Percentiles rank a stretch among this genome's conserved stretches.
Evolutionary conservation across 2,888 invertebrate genomes (phyloP).

Genomic region (Anthophora plumipes): DNA sequence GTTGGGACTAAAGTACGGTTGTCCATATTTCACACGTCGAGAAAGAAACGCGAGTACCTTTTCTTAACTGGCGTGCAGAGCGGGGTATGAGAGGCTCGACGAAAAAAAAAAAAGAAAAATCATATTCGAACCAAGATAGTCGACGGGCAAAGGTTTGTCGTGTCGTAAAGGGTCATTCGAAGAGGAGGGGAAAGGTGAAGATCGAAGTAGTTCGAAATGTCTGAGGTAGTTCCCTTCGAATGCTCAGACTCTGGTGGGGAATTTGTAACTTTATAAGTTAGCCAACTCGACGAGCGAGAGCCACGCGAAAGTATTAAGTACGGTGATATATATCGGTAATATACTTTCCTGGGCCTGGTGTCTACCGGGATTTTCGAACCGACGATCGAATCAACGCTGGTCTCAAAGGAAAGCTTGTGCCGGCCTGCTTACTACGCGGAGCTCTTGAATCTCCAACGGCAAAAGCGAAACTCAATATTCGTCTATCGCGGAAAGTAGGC

Average conservation of each 20-base stretch:
- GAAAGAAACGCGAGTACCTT: conserved; percentile 13
- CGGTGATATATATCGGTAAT: conserved; percentile 63
- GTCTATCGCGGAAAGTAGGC: conserved; percentile 32
- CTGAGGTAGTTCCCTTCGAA: conserved; percentile 46
- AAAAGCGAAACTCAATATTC: conserved; percentile 54
- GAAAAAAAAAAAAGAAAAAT: too few relatives aligned
- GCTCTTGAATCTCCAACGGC: conserved; percentile 33
- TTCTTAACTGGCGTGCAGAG: neutral
- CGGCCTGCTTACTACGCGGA: conserved; percentile 23
- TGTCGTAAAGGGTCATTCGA: neutral
- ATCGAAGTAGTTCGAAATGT: neutral
- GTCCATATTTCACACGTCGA: conserved; percentile 43
- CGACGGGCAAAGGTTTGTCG: neutral
- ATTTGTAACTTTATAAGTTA: conserved; percentile 72
- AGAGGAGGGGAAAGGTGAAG: neutral
- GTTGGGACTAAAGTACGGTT: conserved; percentile 28
- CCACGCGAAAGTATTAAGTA: conserved; percentile 64
- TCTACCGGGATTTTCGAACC: conserved; percentile 59
- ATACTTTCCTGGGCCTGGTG: conserved; percentile 46
- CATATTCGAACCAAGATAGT: conserved; percentile 8
- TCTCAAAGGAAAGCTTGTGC: conserved; percentile 58
- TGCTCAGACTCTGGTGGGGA: conserved; percentile 43
- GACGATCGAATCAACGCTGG: conserved; percentile 59
- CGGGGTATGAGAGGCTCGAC: neutral
- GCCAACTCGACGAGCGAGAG: conserved; percentile 43